phyloP scores from a whole-genome alignment of 2,888 invertebrate species.

The Hyles lineata region DNA sequence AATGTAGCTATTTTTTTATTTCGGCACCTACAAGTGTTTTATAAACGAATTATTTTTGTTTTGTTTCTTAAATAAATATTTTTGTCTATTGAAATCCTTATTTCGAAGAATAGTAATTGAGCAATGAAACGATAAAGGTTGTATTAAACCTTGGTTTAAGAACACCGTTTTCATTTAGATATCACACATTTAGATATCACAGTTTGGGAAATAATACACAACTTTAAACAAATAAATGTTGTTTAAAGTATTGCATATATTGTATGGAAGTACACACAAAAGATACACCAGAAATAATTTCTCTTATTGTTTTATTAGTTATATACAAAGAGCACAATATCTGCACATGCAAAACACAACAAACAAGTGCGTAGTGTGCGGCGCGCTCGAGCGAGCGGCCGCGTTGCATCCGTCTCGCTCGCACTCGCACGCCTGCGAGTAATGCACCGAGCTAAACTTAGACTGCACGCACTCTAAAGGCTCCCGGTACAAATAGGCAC shows the following conservation, averaged over 20 bases:
- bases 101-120: too few relatives aligned
- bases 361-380: not conserved
- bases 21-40: too few relatives aligned
- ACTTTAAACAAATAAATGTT: too few relatives aligned
- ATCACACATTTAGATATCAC: too few relatives aligned
- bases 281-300: not conserved
- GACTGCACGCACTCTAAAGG: slow-evolving; percentile 61
- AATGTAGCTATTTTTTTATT: not conserved
- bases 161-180: too few relatives aligned
- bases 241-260: too few relatives aligned
- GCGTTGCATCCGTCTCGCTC: slow-evolving; percentile 67
- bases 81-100: too few relatives aligned
- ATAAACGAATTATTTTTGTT: too few relatives aligned
- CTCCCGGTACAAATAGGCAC: slow-evolving; percentile 64
- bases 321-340: not conserved
- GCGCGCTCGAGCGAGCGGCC: not conserved
- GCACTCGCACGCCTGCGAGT: slow-evolving; percentile 71
- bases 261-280: not conserved
- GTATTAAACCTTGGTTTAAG: too few relatives aligned
- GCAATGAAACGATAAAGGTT: too few relatives aligned
- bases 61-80: too few relatives aligned
- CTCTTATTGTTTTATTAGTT: slow-evolving; percentile 9
- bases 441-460: slow-evolving; percentile 66
- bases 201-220: too few relatives aligned
- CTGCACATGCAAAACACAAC: slow-evolving; percentile 17